Evolutionary conservation across 2,797 vertebrate species (phyloP), one percentile per base, ranked within the genome.

Genomic region (Borostomias antarcticus): DNA sequence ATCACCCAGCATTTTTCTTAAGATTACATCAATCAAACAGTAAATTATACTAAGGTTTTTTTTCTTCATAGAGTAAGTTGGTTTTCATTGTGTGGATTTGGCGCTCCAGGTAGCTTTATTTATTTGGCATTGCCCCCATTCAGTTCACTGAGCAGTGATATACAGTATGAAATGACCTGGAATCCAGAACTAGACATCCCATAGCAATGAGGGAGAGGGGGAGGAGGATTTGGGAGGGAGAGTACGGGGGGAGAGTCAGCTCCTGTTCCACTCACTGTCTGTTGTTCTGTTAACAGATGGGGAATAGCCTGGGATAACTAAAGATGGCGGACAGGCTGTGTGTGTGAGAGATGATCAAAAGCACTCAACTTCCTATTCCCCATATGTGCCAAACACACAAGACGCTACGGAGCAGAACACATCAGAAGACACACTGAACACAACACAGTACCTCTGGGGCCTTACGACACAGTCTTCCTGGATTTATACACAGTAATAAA

Each of bases 221-320:
- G 9, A 29, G 43, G 29, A 59, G n/a, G 8, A 19, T 2, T 65
- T n/a, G 2, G 15, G 11, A 54, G 2, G 3, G 51, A 71, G 58
- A 40, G 19, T 9, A 26, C 7, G 17, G 21, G 69, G 35, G 56
- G 54, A 51, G 57, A 32, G 30, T 81, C 26, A 53, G 40, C 58
- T 64, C 62, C 58, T 83, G 68, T 78, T 74, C 35, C 40, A 86
- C 81, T 89, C 33, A 87, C 54, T 72, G 56, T 74, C 69, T 86
- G 78, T 89, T 82, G 75, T 84, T 86, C 68, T 91, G 72, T 90
- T 84, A 80, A 93, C 91, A 94, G 93, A 94, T 94, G 92, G 93
- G 93, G 70, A 94, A 94, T 80, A 94, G 47, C 85, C 88, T 94
- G 76, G 92, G 90, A 85, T 93, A 91, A 90, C 62, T 50, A 78